phyloP scores from a whole-genome alignment of 2,888 invertebrate genomes.

The Teinopalpus imperialis region DNA sequence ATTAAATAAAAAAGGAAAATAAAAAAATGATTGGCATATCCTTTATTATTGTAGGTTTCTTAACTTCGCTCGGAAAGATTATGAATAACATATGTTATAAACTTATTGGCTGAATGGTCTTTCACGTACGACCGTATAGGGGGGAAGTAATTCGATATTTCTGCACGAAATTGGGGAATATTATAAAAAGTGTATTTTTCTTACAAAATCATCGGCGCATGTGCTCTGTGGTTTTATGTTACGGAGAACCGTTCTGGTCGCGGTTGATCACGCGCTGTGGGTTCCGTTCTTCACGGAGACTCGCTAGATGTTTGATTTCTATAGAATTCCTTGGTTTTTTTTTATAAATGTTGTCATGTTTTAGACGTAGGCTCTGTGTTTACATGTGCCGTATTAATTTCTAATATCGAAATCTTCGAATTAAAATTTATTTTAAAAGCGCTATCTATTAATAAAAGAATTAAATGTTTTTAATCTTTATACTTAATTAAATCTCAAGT shows the following conservation, averaged over 20 bases:
- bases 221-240: constrained; percentile 68
- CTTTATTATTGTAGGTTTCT: constrained; percentile 31
- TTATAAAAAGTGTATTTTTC: constrained; percentile 68
- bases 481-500: no score
- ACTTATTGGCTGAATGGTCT: constrained; percentile 57
- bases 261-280: constrained; percentile 15
- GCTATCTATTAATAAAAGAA: no score
- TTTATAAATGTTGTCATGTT: no score
- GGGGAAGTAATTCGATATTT: constrained; percentile 70
- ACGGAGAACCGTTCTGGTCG: constrained; percentile 39
- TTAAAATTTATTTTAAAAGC: no score
- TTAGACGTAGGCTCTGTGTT: neutral
- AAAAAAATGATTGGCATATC: constrained; percentile 49
- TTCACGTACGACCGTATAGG: constrained; percentile 38
- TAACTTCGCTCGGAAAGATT: constrained; percentile 32
- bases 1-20: no score
- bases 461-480: no score
- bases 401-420: no score
- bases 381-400: neutral
- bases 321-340: neutral
- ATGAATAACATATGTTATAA: constrained; percentile 68
- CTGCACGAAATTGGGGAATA: constrained; percentile 70
- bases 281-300: constrained; percentile 18
- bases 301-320: neutral
- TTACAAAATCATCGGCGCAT: constrained; percentile 63